Evolutionary conservation across 2,797 vertebrate species (phyloP), one percentile per base, ranked within the genome.

Genomic region (Microhierax caerulescens): DNA sequence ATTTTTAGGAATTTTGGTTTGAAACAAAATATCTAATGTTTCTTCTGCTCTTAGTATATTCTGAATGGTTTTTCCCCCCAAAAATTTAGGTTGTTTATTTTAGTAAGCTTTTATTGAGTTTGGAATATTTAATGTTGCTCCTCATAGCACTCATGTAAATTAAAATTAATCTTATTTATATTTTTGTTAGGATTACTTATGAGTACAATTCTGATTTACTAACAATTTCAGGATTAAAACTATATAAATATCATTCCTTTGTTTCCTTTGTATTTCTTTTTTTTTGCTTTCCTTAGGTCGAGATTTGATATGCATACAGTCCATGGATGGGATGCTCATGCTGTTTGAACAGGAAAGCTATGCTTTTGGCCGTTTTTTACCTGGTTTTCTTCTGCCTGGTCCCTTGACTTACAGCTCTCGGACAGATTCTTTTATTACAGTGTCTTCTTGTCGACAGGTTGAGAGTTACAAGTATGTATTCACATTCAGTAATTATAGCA

Each of bases 341-440:
- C 98, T 99, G 92, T 99, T 99, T 92, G 99, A 99, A 95, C 99
- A 99, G 98, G 99, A 99, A 97, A 99, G 99, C 95, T 99, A 99
- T 19, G 98, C 99, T 43, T 99, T 99, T 79, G 99, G 99, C 30
- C 97, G 99, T 30, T 99, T 99, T 95, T 98, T 99, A n/a, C 99
- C 99, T 1, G 99, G 99, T 19, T 99, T 99, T 97, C 98, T 99
- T 93, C 98, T 99, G 79, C 99, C 99, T 1, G 99, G 99, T 41
- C 99, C 99, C 2, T 97, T 99, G 83, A 94, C 98, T 68, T 99
- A 99, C 98, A 99, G 99, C 95, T 91, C 98, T 75, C 98, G 99
- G 56, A 99, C 99, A 1, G 99, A 99, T 97, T 99, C 98, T 94
- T 99, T 99, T 97, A 98, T 99, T 96, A 99, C 99, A 0, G 98